Evolutionary conservation across 2,797 vertebrate genomes (phyloP).

Genomic region (Moxostoma hubbsi): DNA sequence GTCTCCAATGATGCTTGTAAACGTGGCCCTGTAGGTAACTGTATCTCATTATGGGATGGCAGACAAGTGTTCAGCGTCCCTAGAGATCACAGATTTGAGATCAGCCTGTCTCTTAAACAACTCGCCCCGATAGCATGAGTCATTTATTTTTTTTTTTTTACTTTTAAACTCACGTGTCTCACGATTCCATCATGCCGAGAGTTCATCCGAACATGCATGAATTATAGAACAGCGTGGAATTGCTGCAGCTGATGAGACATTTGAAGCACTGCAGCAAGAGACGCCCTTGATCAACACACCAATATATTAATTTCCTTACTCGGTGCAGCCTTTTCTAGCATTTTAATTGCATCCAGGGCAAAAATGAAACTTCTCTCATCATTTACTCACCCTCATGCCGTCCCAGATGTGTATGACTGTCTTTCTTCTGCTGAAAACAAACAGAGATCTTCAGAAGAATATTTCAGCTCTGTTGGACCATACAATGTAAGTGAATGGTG

Average conservation of each 20-base stretch:
- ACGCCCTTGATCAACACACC: not conserved
- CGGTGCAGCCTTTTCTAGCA: not conserved
- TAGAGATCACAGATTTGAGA: not conserved
- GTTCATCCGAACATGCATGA: not conserved
- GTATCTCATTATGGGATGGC: constrained; percentile 11
- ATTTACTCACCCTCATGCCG: too few species aligned
- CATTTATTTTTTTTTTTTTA: not conserved
- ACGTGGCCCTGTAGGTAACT: not conserved
- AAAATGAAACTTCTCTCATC: too few species aligned
- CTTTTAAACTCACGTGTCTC: constrained; percentile 2
- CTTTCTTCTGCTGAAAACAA: too few species aligned
- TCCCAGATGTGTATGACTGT: too few species aligned
- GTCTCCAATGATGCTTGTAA: constrained; percentile 40
- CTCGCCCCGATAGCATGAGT: not conserved
- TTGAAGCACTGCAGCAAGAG: not conserved
- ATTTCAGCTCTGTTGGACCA: too few species aligned
- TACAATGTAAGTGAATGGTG: too few species aligned
- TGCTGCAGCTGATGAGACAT: not conserved
- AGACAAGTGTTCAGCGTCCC: not conserved
- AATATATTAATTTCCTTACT: not conserved
- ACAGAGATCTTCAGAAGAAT: too few species aligned
- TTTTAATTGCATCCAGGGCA: not conserved
- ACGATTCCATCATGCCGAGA: constrained; percentile 2
- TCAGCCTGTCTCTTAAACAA: not conserved
- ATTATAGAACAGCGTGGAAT: not conserved